Base-by-base conservation (phyloP, 2,888 invertebrate genomes). In the Sarcophaga rosellei region DNA sequence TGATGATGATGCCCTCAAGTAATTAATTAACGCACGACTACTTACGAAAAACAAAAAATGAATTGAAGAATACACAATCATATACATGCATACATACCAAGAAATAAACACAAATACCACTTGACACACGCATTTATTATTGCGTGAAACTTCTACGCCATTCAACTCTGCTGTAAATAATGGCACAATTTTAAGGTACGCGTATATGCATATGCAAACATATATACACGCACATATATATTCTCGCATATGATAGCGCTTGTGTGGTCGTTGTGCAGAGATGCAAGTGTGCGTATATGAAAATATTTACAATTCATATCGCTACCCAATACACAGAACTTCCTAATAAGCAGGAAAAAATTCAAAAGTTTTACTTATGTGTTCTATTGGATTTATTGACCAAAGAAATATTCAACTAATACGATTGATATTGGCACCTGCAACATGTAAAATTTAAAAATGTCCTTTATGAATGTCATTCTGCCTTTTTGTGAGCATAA, bases 1-100 rank as follows among this genome's bases (percentile, higher is more conserved):
- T 20, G 47, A 79, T 62, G 53, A 70, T 17, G 21, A 59, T 95
- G 90, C 89, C 90, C 90, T 89, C 89, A 88, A 90, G 91, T 90
- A 91, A 91, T 91, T 91, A 84, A 87, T 87, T 87, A 87, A 87
- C 84, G 87, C 87, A 82, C 80, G 84, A 78, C 76, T 80, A 66
- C 82, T 79, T 81, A 89, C 81, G 86, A 86, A 69, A 87, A 75
- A 85, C 12, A 47, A 11, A 47, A 47, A 47, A 15, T 2, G 3
- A 15, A 53, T 15, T 15, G 53, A 53, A 3, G 5, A 88, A 15
- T 45, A 59, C 57, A 25, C 53, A 63, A 1, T 47, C 59, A 70
- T 61, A n/a, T 35, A 59, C 66, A 45, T 25, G 35, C 61, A 74
- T n/a, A 12, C 23, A 45, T 25, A 66, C 45, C 35, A 35, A 35